Evolutionary conservation across 2,888 invertebrate species (phyloP).

Genomic region (Atherix ibis): DNA sequence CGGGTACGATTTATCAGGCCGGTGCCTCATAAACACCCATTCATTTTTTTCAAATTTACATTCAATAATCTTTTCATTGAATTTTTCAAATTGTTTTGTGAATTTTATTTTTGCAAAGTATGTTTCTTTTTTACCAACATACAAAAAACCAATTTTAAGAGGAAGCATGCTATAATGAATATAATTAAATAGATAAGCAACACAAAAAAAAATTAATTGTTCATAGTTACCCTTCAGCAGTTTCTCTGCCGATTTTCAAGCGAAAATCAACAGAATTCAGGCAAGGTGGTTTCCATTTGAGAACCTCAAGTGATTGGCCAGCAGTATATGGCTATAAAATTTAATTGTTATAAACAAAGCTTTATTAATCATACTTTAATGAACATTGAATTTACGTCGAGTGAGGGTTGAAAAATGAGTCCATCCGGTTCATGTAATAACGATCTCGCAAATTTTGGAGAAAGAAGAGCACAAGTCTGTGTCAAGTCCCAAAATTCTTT

Average conservation of each 20-base stretch:
- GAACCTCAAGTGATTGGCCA: constrained; percentile 66
- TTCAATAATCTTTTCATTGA: constrained; percentile 91
- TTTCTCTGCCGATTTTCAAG: constrained; percentile 60
- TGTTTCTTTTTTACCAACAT: constrained; percentile 52
- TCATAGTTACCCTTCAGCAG: constrained; percentile 55
- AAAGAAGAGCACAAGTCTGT: constrained; percentile 50
- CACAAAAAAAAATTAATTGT: constrained; percentile 2
- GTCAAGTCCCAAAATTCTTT: constrained; percentile 86
- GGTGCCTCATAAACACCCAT: constrained; percentile 90
- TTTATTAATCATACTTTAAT: too few species aligned
- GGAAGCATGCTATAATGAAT: constrained; percentile 43
- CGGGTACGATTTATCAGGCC: constrained; percentile 93
- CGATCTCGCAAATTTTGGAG: constrained; percentile 71
- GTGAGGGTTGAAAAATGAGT: constrained; percentile 88
- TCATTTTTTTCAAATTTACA: constrained; percentile 65
- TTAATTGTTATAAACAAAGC: too few species aligned
- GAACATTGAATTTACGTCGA: constrained; percentile 57
- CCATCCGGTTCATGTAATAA: constrained; percentile 94
- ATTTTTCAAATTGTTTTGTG: constrained; percentile 58
- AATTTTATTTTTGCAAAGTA: constrained; percentile 62
- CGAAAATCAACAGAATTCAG: constrained; percentile 95
- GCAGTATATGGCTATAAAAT: constrained; percentile 56
- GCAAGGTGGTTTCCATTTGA: constrained; percentile 95
- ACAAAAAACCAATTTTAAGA: constrained; percentile 55
- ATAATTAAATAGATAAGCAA: constrained; percentile 4